Conservation (phyloP, 2,888 invertebrate species). For the Torymus aiolomorphi region DNA sequence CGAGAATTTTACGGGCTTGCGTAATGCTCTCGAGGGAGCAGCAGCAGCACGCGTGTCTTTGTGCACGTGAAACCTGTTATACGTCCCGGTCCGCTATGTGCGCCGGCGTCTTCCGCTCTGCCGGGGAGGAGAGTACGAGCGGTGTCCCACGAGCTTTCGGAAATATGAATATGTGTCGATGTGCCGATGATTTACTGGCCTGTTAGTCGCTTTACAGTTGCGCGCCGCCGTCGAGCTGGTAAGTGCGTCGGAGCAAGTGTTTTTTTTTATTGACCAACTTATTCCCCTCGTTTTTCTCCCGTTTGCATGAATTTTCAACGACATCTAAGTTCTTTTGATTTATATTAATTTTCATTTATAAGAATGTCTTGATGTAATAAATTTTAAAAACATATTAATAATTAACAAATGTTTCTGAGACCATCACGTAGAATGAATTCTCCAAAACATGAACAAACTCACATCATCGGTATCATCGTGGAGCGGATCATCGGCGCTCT, state of each 20-base stretch:
- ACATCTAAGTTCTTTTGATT: too few species aligned
- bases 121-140: not conserved
- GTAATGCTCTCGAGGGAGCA: slow-evolving; percentile 17
- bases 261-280: too few species aligned
- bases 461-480: slow-evolving; percentile 72
- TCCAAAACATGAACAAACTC: slow-evolving; percentile 61
- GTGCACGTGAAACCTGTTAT: slow-evolving; percentile 15
- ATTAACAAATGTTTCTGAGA: too few species aligned
- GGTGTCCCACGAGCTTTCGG: too few species aligned
- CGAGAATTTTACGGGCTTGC: slow-evolving; percentile 35
- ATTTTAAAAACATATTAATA: too few species aligned
- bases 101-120: not conserved
- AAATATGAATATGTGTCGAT: too few species aligned
- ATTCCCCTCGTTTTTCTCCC: too few species aligned
- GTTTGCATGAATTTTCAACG: too few species aligned
- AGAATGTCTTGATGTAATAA: too few species aligned
- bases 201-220: not conserved
- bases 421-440: not conserved
- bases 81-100: slow-evolving; percentile 22
- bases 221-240: not conserved
- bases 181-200: too few species aligned
- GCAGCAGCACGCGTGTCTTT: not conserved
- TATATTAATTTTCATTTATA: too few species aligned
- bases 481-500: slow-evolving; percentile 66
- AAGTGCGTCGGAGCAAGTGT: too few species aligned